A percentile compares a stretch with the other conserved stretches of the same genome.
Conservation (phyloP, 2,113 vertebrate species). For the Aleadryas rufinucha region DNA sequence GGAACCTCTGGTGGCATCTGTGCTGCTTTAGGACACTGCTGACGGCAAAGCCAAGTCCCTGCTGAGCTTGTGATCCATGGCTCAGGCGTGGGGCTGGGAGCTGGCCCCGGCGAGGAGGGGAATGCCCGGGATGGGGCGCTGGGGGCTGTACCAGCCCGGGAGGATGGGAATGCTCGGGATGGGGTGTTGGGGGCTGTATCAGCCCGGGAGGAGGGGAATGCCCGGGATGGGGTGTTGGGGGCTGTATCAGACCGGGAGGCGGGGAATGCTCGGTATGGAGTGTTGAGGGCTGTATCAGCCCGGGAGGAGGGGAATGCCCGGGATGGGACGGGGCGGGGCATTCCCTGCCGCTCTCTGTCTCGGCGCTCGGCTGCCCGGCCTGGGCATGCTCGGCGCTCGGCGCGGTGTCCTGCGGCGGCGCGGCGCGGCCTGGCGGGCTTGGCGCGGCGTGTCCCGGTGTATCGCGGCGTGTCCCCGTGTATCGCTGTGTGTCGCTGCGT, state of each 20-base stretch:
- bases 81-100: not conserved
- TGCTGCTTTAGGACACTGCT: not conserved
- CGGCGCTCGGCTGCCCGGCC: not conserved
- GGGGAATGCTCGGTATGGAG: fast-evolving
- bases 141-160: fast-evolving
- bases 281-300: fast-evolving
- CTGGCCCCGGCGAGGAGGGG: not conserved
- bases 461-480: too few species aligned
- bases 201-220: fast-evolving
- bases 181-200: fast-evolving
- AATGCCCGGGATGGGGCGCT: not conserved
- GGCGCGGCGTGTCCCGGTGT: too few species aligned
- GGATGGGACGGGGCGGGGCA: not conserved
- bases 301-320: too few species aligned
- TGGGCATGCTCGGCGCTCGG: not conserved
- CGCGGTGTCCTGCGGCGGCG: not conserved
- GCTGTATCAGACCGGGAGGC: not conserved
- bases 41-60: not conserved
- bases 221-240: too few species aligned
- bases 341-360: not conserved
- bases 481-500: too few species aligned
- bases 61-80: fast-evolving
- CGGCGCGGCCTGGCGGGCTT: not conserved
- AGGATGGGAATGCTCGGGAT: not conserved
- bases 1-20: not conserved